Evolutionary conservation across 2,888 invertebrate genomes (phyloP), one percentile per base, ranked within the genome.

Genomic region (Zygothrica quintamaculata): DNA sequence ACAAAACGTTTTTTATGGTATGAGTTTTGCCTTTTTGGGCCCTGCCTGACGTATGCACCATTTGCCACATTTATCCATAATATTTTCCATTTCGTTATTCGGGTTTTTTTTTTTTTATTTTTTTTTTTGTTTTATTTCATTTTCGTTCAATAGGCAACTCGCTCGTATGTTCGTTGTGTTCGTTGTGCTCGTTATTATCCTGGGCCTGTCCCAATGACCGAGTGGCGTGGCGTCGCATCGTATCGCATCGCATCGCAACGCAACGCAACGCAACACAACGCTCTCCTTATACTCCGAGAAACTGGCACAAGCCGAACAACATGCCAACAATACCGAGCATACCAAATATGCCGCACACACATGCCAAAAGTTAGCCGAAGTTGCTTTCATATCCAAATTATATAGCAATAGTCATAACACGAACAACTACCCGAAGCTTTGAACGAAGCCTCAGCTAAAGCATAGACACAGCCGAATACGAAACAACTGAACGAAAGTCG

Each of bases 121-220:
- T 18, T 44, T 31, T 34, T 36, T 31, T 5, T 15, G 29, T 36
- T 7, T 22, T 33, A 3, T 11, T 34, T 42, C 29, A 33, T 11
- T 51, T 40, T 39, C 16, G 18, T 33, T n/a, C 6, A 22, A 18
- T 16, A 25, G 25, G 12, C 52, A 11, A 39, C 47, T 48, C 48
- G 47, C 37, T 66, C 43, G 55, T 26, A 39, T 39, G 55, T 29
- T 11, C 39, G 29, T 25, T 36, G 29, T 40, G 55, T 33, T 56
- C 33, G 31, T 22, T 26, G 47, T 25, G 47, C 65, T 67, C 57
- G 56, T 53, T 65, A 65, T 53, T 65, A 65, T 72, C 72, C 76
- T 79, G 84, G 76, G 84, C 87, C 86, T 80, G 87, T 88, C 87
- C 87, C 86, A 87, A 88, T 87, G 88, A 87, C 87, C 88, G 86